phyloP scores from a whole-genome alignment of 2,888 invertebrate genomes.

The Cremastobaeus sp. region DNA sequence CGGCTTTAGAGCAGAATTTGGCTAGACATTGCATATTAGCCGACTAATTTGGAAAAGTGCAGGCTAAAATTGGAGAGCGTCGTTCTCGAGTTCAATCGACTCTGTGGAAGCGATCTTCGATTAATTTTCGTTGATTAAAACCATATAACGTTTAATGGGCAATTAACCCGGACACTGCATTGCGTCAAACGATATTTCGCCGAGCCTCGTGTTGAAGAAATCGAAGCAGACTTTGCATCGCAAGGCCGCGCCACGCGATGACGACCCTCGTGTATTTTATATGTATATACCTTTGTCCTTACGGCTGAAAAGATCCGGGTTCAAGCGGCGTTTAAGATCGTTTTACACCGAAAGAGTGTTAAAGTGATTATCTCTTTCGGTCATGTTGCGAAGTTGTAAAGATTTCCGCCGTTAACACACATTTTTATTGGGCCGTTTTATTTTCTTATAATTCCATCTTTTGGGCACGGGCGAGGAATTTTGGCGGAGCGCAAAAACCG shows the following conservation, averaged over 20 bases:
- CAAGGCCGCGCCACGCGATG: constrained; percentile 35
- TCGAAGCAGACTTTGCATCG: constrained; percentile 26
- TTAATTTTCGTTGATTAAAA: constrained; percentile 56
- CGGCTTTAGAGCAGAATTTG: no score
- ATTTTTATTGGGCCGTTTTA: no score
- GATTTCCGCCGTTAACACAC: no score
- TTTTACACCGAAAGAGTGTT: constrained; percentile 31
- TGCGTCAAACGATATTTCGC: constrained; percentile 52
- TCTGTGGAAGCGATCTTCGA: constrained; percentile 32
- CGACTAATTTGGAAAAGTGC: constrained; percentile 23
- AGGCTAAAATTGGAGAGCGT: constrained; percentile 9
- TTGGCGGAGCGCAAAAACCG: no score
- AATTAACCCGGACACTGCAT: constrained; percentile 52
- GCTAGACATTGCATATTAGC: no score
- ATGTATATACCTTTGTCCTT: constrained; percentile 38
- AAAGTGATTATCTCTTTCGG: constrained; percentile 35
- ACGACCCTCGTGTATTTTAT: constrained; percentile 26
- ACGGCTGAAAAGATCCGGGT: constrained; percentile 38
- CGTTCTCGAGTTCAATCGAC: constrained; percentile 23
- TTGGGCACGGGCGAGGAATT: no score
- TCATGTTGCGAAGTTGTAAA: background rate
- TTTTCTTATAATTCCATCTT: no score
- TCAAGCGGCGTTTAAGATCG: constrained; percentile 31
- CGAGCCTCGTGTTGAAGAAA: constrained; percentile 23
- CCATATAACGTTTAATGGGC: constrained; percentile 50